Evolutionary conservation across 2,797 vertebrate species (phyloP).

Genomic region (Enteromius mattozi): DNA sequence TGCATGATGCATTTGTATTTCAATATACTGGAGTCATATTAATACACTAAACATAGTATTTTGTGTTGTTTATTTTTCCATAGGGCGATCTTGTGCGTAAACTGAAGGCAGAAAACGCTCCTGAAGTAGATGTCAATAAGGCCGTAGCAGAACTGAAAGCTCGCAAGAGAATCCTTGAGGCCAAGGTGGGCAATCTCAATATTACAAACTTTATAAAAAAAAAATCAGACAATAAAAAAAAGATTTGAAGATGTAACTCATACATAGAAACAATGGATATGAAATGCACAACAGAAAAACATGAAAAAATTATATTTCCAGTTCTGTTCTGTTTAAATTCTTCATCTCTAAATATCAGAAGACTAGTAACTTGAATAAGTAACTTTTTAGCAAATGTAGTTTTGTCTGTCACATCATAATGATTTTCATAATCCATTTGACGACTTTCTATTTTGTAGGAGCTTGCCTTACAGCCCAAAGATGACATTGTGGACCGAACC

Average conservation of each 20-base stretch:
- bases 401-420: not conserved
- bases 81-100: conserved; percentile 94
- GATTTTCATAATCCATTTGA: not conserved
- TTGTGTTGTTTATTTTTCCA: conserved; percentile 17
- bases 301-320: not conserved
- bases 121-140: conserved; percentile 90
- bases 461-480: conserved; percentile 92
- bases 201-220: not conserved
- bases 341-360: not conserved
- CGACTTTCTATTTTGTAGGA: conserved; percentile 79
- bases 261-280: too few species aligned
- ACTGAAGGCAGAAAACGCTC: conserved; percentile 90
- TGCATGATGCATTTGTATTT: not conserved
- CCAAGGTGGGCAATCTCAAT: conserved; percentile 80
- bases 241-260: not conserved
- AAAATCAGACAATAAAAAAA: not conserved
- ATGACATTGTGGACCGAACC: conserved; percentile 92
- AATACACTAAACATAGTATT: not conserved
- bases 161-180: conserved; percentile 90
- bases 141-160: conserved; percentile 97
- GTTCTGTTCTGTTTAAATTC: too few species aligned
- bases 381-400: not conserved
- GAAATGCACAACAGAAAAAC: too few species aligned
- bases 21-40: not conserved
- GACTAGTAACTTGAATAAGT: not conserved